Base-by-base conservation (phyloP, 2,797 vertebrate genomes). In the Periophthalmus magnuspinnatus region DNA sequence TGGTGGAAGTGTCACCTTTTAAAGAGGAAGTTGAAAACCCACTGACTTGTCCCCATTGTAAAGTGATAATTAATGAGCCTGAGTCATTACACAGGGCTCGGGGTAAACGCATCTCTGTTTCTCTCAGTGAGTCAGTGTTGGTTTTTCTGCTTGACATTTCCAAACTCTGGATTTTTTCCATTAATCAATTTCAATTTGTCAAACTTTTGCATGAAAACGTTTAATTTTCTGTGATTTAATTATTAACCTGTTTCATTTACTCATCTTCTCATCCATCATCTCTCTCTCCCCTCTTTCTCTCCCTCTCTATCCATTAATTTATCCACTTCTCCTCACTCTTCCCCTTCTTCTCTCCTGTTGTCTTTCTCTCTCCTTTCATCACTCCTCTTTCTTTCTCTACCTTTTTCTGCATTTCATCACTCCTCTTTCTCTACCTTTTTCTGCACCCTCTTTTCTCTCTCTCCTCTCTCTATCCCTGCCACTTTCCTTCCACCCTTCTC, bases 171-270 rank as follows among this genome's bases (percentile, higher is more conserved):
- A 56, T 65, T 60, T 65, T 22, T 52, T 68, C 62, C 9, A 68
- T 79, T 65, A 41, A 52, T 71, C 64, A 3, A 69, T 32, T 50
- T 3, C 59, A 16, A 77, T 78, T 56, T 55, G 21, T 56, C 21
- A 1, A 17, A 21, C 58, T 81, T 62, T 79, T 81, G 80, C 85
- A 84, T 80, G 76, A 21, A 34, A 3, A 74, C 48, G 71, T 36
- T 68, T 34, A 24, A 60, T 62, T 83, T n/a, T 16, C 16, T 52
- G 17, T 81, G 47, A 71, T 19, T 28, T 33, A 36, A 56, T 77
- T 50, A 55, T 55, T 68, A 14, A 71, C 54, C 54, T 68, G 56
- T 70, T 72, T 75, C 68, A 75, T 70, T 74, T 32, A 77, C 76
- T 73, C 59, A 69, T 76, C 22, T 34, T 75, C 76, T 73, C 59